These are phyloP conservation scores for Aphidoletes aphidimyza DNA, from an alignment of 2,888 invertebrate species.

Conservation along the genomic window DNA sequence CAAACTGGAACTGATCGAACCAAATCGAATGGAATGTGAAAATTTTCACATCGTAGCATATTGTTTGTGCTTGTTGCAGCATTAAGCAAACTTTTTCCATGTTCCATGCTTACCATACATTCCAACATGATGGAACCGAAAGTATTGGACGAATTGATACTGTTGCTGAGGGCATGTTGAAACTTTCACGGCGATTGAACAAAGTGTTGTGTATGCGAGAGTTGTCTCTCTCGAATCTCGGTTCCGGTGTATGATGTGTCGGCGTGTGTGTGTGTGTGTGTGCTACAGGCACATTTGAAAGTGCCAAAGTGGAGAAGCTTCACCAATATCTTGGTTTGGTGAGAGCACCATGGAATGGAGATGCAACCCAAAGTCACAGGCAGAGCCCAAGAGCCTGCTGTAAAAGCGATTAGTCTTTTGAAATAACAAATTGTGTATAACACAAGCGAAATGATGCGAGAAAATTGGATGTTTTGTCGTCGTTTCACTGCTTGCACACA, in stretches of 20 bases:
- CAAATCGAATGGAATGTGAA: no score
- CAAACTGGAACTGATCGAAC: no score
- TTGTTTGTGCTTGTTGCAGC: no score
- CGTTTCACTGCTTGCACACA: neutral
- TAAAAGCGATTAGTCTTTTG: conserved; percentile 38
- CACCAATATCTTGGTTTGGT: neutral
- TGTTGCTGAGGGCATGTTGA: neutral
- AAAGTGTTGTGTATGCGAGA: neutral
- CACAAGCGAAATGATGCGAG: neutral
- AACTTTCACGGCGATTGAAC: conserved; percentile 26
- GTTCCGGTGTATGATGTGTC: no score
- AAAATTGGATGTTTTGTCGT: neutral
- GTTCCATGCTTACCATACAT: no score
- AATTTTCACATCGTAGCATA: no score
- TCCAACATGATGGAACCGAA: no score
- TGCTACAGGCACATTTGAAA: neutral
- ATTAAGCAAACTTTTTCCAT: no score
- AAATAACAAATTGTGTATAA: conserved; percentile 31
- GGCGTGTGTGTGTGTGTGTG: neutral
- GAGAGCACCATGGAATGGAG: neutral
- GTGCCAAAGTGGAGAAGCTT: neutral
- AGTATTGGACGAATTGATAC: neutral
- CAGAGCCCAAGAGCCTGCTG: neutral
- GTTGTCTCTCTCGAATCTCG: no score
- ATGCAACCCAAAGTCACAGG: neutral